phyloP scores from a whole-genome alignment of 1,140 invertebrate genomes.

The Philotrypesis tridentata region DNA sequence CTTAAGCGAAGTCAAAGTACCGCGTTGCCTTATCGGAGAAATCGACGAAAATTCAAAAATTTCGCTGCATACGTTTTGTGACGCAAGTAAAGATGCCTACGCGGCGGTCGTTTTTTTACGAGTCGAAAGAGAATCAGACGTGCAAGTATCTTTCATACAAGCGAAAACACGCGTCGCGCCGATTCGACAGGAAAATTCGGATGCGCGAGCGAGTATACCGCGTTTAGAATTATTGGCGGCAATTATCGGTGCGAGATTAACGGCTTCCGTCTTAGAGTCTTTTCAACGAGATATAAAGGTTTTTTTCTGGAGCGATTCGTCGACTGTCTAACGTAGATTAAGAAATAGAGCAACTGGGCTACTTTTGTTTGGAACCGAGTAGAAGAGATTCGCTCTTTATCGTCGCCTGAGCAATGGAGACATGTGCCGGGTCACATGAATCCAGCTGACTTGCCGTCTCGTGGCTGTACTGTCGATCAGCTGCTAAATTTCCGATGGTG shows the following conservation, averaged over 20 bases:
- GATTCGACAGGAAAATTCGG: background rate
- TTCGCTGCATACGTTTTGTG: conserved; percentile 3
- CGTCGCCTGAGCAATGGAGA: background rate
- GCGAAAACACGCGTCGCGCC: background rate
- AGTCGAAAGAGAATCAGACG: background rate
- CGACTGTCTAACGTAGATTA: background rate
- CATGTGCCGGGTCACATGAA: too few species aligned
- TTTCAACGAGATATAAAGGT: background rate
- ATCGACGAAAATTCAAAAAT: too few species aligned
- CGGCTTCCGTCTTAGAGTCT: background rate
- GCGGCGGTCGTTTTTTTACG: background rate
- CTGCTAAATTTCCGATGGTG: too few species aligned
- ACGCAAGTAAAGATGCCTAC: too few species aligned
- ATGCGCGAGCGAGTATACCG: background rate
- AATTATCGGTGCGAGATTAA: too few species aligned
- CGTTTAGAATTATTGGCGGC: background rate
- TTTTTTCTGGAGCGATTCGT: background rate
- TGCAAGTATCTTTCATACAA: background rate
- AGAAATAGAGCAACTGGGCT: background rate
- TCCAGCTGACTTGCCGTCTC: conserved; percentile 58
- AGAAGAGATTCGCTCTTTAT: background rate
- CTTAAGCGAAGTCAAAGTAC: background rate
- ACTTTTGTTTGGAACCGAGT: background rate
- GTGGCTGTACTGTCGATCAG: conserved; percentile 60
- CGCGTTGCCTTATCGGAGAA: background rate